Base-by-base conservation (phyloP, 1,140 invertebrate genomes). In the Tenebrio molitor region DNA sequence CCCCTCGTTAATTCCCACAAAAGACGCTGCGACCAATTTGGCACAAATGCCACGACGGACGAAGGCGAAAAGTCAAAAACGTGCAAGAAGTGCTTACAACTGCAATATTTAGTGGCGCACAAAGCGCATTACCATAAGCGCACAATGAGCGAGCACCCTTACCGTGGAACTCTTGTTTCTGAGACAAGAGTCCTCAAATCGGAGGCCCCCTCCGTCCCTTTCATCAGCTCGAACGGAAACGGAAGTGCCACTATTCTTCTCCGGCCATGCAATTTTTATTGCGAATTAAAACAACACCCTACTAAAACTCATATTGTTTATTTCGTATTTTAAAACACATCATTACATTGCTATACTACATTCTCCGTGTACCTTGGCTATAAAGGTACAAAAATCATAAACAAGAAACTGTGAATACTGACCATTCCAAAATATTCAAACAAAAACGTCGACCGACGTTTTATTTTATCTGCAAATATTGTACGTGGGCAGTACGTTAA, bases 41-140 rank as follows among this genome's bases (percentile, higher is more conserved):
- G 34, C 58, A 23, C 4, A 39, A 33, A 58, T 6, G 44, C 46
- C 6, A 3, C n/a, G 2, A 12, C 7, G 10, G 42, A n/a, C 23
- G 25, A 69, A 71, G 66, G 70, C 63, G 62, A 66, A 75, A 72
- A 75, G 74, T 72, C 71, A 75, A 72, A 74, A 64, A 65, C 44
- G 65, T 46, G 74, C 71, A 72, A 74, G 41, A 65, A 29, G 65
- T 46, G 74, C 74, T 75, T 72, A 72, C 70, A 72, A 71, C 53
- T 75, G 74, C 71, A 75, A 75, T 75, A 75, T 75, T 71, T 75
- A 72, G 70, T 69, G 66, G 64, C 50, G 62, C 62, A 72, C 70
- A 75, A 75, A 75, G 74, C 41, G 74, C 65, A 75, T 75, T 75
- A 75, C 65, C 69, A 72, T 75, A 72, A 71, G 41, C 58, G 25